These are phyloP conservation scores for Dysmachus trigonus DNA, from an alignment of 2,888 invertebrate genomes.

Conservation along the genomic window DNA sequence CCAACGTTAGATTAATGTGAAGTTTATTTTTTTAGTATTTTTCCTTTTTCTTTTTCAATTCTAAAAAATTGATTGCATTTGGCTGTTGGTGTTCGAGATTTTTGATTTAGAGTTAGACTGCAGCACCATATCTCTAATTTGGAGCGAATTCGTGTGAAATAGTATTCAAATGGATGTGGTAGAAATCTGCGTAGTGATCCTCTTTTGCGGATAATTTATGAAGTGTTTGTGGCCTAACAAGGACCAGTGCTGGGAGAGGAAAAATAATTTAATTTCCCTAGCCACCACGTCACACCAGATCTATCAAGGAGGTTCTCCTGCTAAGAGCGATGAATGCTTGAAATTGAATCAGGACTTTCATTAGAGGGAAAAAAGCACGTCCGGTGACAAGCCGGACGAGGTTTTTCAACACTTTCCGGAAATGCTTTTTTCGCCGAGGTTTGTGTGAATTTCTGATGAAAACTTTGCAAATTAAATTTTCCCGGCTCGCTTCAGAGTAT, in stretches of 20 bases:
- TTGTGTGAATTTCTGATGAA: slow-evolving; percentile 19
- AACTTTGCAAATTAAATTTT: slow-evolving; percentile 22
- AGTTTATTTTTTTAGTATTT: too few species aligned
- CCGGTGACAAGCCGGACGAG: neutral
- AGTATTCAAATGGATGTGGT: neutral
- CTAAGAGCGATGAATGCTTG: neutral
- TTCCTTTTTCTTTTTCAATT: too few species aligned
- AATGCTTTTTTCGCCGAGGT: neutral
- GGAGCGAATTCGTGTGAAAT: neutral
- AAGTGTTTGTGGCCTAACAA: neutral
- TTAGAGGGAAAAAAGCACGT: neutral
- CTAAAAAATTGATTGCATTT: too few species aligned
- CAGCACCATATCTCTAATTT: neutral
- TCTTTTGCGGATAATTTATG: slow-evolving; percentile 1
- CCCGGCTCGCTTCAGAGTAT: neutral
- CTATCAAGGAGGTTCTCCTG: neutral
- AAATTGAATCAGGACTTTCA: slow-evolving; percentile 21
- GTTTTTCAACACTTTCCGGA: slow-evolving; percentile 25
- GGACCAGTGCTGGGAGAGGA: neutral
- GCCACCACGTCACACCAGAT: neutral
- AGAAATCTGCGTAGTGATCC: neutral
- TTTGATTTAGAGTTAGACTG: too few species aligned
- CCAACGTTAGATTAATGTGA: too few species aligned
- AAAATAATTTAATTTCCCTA: neutral
- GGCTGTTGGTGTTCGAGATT: too few species aligned